These are phyloP conservation scores for Nesidiocoris tenuis DNA, from an alignment of 2,888 invertebrate species.

Conservation along the genomic window DNA sequence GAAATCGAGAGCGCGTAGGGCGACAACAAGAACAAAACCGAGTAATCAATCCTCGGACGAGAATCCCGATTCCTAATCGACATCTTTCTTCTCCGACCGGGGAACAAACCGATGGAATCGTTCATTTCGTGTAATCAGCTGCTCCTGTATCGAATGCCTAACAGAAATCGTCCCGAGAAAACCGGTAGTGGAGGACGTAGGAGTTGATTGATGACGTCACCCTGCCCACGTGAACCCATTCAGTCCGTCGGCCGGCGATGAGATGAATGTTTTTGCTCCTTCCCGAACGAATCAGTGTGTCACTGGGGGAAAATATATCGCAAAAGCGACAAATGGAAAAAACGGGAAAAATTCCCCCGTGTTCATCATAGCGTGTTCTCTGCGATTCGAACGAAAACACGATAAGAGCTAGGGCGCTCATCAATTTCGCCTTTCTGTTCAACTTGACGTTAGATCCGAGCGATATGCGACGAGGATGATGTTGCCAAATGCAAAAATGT, in stretches of 20 bases:
- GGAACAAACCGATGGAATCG: not conserved
- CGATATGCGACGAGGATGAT: no score
- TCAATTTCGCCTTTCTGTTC: no score
- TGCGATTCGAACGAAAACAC: not conserved
- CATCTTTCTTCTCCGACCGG: not conserved
- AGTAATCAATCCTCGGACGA: not conserved
- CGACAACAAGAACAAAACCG: not conserved
- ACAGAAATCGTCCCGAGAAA: not conserved
- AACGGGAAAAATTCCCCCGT: not conserved
- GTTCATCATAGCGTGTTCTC: not conserved
- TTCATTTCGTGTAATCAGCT: not conserved
- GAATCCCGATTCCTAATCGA: not conserved
- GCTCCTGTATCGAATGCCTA: not conserved
- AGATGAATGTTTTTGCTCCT: not conserved
- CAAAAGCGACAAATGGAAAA: not conserved
- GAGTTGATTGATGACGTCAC: not conserved
- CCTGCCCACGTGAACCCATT: not conserved
- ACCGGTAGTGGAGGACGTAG: not conserved
- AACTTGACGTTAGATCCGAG: no score
- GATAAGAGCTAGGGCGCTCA: no score
- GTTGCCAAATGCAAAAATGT: no score
- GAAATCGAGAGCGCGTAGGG: not conserved
- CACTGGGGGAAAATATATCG: constrained; percentile 10
- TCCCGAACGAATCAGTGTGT: constrained; percentile 10
- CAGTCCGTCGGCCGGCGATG: not conserved